Evolutionary conservation across 2,888 invertebrate genomes (phyloP), one percentile per base, ranked within the genome.

Genomic region (Drosophila siamana): DNA sequence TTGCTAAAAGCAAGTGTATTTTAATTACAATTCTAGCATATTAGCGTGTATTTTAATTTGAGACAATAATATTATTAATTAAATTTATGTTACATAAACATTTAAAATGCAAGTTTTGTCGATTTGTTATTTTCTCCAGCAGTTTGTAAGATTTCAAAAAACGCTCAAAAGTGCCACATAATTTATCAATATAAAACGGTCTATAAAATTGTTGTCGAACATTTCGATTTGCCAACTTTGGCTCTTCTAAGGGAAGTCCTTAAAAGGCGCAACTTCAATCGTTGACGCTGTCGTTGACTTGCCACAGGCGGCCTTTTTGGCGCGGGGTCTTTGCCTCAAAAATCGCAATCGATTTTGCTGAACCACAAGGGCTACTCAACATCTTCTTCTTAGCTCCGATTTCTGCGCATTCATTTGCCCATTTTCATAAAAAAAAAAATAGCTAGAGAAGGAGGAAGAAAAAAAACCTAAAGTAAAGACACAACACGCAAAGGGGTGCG

Each of bases 401-500:
- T 63, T 28, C 60, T 41, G 28, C n/a, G 50, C 38, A 52, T 51
- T 19, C 57, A 30, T 55, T 65, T 66, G 16, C 47, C 56, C 61
- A 26, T 38, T 50, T 40, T 48, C 26, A 40, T 40, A 67, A 59
- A 55, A 30, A 46, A 24, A 40, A 46, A 51, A 59, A 33, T 40
- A 55, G 46, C 62, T 52, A 65, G n/a, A n/a, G n/a, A n/a, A n/a
- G n/a, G n/a, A n/a, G n/a, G n/a, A 55, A 30, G 41, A 24, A 40
- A 46, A 51, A 55, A 26, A 33, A 55, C 46, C 62, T 50, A 63
- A 63, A 75, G 79, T 69, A 75, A 80, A 76, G 86, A 80, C 80
- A 79, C 68, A 79, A 70, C 84, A 80, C 80, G 86, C 80, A 76
- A 83, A 67, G 57, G 79, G 84, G 80, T 72, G 86, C 47, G 73